These are phyloP conservation scores for Xiphydria camelus DNA, from an alignment of 2,888 invertebrate species.

Conservation along the genomic window DNA sequence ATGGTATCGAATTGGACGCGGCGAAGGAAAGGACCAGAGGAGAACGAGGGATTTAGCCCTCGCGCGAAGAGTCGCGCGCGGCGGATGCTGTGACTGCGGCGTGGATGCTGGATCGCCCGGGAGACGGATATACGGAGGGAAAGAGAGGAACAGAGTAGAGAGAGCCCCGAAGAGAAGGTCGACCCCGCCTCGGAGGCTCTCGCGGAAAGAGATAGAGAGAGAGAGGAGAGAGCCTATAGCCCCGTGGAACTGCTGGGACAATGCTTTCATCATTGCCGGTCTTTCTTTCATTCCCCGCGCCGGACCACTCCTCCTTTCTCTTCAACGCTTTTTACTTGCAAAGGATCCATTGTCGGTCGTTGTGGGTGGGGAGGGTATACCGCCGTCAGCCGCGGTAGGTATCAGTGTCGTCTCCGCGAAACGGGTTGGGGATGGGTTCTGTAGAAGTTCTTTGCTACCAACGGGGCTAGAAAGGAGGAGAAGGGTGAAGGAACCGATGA, in stretches of 20 bases:
- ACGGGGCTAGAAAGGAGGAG: too few species aligned
- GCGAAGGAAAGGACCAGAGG: slow-evolving; percentile 22
- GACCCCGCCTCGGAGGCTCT: slow-evolving; percentile 1
- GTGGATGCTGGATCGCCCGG: neutral
- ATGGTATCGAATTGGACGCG: slow-evolving; percentile 19
- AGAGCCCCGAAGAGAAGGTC: slow-evolving; percentile 32
- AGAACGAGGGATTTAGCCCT: slow-evolving; percentile 27
- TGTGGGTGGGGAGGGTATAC: slow-evolving; percentile 41
- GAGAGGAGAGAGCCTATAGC: too few species aligned
- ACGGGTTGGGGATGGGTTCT: slow-evolving; percentile 38
- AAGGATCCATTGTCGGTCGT: slow-evolving; percentile 54
- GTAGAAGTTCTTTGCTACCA: slow-evolving; percentile 34
- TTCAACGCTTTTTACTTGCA: slow-evolving; percentile 39
- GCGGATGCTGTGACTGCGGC: neutral
- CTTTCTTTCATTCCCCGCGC: slow-evolving; percentile 48
- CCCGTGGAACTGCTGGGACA: slow-evolving; percentile 49
- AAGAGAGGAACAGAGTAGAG: slow-evolving; percentile 17
- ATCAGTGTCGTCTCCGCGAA: slow-evolving; percentile 48
- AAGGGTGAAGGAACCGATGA: too few species aligned
- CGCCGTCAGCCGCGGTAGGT: slow-evolving; percentile 40
- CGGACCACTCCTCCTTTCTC: slow-evolving; percentile 27
- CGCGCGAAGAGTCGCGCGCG: slow-evolving; percentile 18
- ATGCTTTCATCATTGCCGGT: slow-evolving; percentile 58
- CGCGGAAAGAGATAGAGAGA: slow-evolving; percentile 19
- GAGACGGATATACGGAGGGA: neutral